phyloP scores from a whole-genome alignment of 2,113 vertebrate genomes.

The Rhinolophus sinicus region DNA sequence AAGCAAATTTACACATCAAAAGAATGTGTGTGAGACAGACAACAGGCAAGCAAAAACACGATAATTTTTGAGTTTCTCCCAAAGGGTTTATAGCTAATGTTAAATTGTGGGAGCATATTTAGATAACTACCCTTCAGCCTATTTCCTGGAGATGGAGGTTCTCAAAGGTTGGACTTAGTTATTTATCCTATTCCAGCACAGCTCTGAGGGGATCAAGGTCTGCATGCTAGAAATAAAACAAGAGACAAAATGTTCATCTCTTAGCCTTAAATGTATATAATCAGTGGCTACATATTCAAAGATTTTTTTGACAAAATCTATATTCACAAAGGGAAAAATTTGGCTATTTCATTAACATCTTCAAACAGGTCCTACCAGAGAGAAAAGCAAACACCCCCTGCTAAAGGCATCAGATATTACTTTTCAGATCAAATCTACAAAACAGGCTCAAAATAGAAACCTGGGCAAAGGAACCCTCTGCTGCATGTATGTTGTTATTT shows the following conservation, averaged over 20 bases:
- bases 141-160: not conserved
- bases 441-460: not conserved
- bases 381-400: not conserved
- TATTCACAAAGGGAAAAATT: not conserved
- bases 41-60: conserved; percentile 1
- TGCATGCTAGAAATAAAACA: not conserved
- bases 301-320: not conserved
- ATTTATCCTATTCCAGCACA: not conserved
- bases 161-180: not conserved
- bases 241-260: not conserved
- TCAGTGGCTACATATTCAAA: not conserved
- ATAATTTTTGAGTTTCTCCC: not conserved
- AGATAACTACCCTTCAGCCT: not conserved
- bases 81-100: not conserved
- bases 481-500: not conserved
- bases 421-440: not conserved
- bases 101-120: not conserved
- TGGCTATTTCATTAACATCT: not conserved
- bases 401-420: not conserved
- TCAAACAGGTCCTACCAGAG: not conserved
- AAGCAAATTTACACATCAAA: conserved; percentile 21
- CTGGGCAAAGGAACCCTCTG: not conserved
- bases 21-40: not conserved
- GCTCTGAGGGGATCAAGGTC: not conserved
- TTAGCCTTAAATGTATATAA: not conserved